Conservation (phyloP, 2,113 vertebrate genomes). For the Stegastes partitus region DNA sequence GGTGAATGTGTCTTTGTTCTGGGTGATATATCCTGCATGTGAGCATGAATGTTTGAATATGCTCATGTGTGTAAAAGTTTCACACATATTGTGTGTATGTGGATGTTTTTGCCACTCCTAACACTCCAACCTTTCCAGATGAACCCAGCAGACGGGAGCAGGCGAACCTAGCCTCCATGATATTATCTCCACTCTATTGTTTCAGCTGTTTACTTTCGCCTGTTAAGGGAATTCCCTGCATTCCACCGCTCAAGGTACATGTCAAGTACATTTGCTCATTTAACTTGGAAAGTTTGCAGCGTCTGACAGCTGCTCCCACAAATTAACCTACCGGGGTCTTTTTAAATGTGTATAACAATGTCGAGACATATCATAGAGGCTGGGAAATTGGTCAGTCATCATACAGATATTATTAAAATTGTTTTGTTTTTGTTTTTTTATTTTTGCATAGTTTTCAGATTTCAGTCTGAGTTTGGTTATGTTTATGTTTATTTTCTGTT, state of each 20-base stretch:
- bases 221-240: conserved; percentile 56
- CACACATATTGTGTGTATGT: conserved; percentile 25
- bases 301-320: conserved; percentile 9
- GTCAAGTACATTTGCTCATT: conserved; percentile 34
- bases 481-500: not conserved
- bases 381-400: not conserved
- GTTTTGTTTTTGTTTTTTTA: not conserved
- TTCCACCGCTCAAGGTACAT: conserved; percentile 47
- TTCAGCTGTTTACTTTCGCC: conserved; percentile 59
- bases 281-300: conserved; percentile 21
- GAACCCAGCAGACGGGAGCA: conserved; percentile 52
- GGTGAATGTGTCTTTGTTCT: conserved; percentile 15
- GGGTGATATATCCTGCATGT: not conserved
- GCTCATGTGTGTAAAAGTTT: conserved; percentile 3
- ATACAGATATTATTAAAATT: not conserved
- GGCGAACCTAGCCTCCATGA: conserved; percentile 30
- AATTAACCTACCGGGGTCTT: not conserved
- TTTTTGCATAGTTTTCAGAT: not conserved
- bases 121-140: conserved; percentile 54
- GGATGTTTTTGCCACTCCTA: conserved; percentile 35
- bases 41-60: conserved; percentile 13
- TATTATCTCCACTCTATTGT: conserved; percentile 54
- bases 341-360: not conserved
- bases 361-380: not conserved
- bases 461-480: not conserved